These are phyloP conservation scores for Mirza zaza DNA, from an alignment of 2,113 vertebrate genomes.

Conservation along the genomic window DNA sequence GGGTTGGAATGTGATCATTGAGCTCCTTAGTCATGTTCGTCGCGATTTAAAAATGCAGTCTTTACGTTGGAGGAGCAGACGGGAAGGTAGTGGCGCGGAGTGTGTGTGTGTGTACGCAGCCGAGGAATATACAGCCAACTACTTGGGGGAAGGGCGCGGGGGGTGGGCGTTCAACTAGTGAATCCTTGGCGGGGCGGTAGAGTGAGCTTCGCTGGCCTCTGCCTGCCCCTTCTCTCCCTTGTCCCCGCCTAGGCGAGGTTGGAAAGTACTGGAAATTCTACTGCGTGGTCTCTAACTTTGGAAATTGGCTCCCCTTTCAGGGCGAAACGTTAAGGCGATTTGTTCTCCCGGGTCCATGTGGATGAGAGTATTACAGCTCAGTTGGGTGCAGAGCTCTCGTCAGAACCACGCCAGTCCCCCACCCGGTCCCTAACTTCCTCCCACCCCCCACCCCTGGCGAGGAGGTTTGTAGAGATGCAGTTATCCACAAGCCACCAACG, in stretches of 20 bases:
- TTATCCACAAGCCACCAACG: neutral
- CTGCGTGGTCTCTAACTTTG: conserved; percentile 70
- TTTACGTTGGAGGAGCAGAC: conserved; percentile 1
- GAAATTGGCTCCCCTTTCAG: conserved; percentile 55
- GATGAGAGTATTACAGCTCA: neutral
- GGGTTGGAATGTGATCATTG: conserved; percentile 49
- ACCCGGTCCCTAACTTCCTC: neutral
- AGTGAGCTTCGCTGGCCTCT: neutral
- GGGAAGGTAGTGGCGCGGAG: neutral
- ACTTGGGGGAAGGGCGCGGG: neutral
- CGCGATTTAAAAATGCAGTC: conserved; percentile 49
- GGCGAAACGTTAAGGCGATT: neutral
- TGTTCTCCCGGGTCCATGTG: neutral
- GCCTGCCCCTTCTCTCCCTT: conserved; percentile 57
- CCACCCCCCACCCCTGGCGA: neutral
- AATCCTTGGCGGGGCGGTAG: neutral
- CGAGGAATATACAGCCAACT: conserved; percentile 18
- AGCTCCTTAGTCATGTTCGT: conserved; percentile 63
- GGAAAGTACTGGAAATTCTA: conserved; percentile 77
- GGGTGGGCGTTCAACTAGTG: conserved; percentile 25
- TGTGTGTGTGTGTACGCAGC: neutral
- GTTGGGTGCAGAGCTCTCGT: neutral
- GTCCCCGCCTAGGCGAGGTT: conserved; percentile 55
- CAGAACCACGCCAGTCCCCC: neutral
- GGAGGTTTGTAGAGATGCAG: conserved; percentile 26